Base-by-base conservation (phyloP, 2,888 invertebrate species). In the Drosophila diplacantha region DNA sequence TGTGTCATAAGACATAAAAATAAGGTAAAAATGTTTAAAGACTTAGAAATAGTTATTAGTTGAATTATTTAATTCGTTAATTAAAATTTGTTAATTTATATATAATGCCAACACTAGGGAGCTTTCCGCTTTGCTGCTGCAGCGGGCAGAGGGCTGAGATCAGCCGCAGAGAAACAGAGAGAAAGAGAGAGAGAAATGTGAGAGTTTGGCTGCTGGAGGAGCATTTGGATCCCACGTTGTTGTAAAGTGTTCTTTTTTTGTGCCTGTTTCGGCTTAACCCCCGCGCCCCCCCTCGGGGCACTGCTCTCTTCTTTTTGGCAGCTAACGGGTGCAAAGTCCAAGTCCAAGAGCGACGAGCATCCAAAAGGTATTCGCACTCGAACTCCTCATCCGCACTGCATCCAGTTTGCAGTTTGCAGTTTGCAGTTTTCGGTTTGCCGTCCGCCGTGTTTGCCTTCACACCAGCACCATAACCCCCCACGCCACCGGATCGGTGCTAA, bases 311-410 rank as follows among this genome's bases (percentile, higher is more conserved):
- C 71, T 61, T 76, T 72, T 74, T 67, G 69, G 63, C 72, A 69
- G 41, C 59, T 64, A 79, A 69, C 67, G 69, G 44, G 81, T 73
- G 16, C 72, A 79, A 77, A 75, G 82, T 80, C 77, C 80, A 70
- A 31, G 46, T 55, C 60, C 61, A 49, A 61, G 68, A 72, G 69
- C 65, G 59, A 57, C 20, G 63, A 50, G 49, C 50, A 59, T 61
- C 62, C 50, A 32, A 46, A 52, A 53, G 50, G 32, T 51, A 61
- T 44, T 38, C 26, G 35, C 35, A 54, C 35, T 35, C 54, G 34
- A 18, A 29, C 26, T 44, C 43, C 12, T 12, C 18, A 12, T 44
- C 12, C 16, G 51, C 34, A 54, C 31, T 29, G 37, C 66, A 55
- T 65, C 55, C 64, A 64, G 66, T 41, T 49, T 52, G 53, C 69